Evolutionary conservation across 2,888 invertebrate genomes (phyloP), one percentile per base, ranked within the genome.

Genomic region (Cephus pygmeus): DNA sequence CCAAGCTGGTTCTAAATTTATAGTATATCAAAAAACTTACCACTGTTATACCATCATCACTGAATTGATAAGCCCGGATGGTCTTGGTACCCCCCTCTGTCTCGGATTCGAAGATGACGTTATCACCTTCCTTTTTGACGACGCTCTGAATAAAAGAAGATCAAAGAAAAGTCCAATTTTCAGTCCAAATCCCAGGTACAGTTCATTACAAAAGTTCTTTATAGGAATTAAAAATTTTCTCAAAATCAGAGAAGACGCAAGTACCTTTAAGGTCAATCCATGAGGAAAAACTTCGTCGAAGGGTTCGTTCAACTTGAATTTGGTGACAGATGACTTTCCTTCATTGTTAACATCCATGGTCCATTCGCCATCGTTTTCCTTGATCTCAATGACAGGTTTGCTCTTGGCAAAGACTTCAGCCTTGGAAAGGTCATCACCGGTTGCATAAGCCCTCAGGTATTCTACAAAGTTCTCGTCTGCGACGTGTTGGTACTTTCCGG

Each of bases 241-340:
- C 12, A 35, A 35, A 11, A 69, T 33, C 11, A 23, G 74, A 34
- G 15, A 34, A 73, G 31, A 23, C 30, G 11, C n/a, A 81, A 84
- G 69, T 79, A 91, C 91, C 88, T 91, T 89, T 75, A 90, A 85
- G 31, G 86, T 84, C 71, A 84, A 85, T 30, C 89, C 90, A 77
- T 85, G 86, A 2, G 91, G 90, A 86, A 92, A 87, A 4, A 84
- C 82, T 81, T 92, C 92, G 33, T 91, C 89, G 82, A 90, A 92
- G 30, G 87, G 82, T 79, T 90, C 90, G 73, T 89, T 88, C 36
- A 90, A 85, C 76, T 89, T 88, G 85, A 92, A 92, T 34, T 85
- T 89, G 0, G 85, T 83, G 33, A 85, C 83, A 12, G 85, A 81
- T 0, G 86, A 84, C 73, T 89, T 88, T 33, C 89, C 88, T 12